Evolutionary conservation across 2,888 invertebrate species (phyloP), one percentile per base, ranked within the genome.

Genomic region (Homarus gammarus): DNA sequence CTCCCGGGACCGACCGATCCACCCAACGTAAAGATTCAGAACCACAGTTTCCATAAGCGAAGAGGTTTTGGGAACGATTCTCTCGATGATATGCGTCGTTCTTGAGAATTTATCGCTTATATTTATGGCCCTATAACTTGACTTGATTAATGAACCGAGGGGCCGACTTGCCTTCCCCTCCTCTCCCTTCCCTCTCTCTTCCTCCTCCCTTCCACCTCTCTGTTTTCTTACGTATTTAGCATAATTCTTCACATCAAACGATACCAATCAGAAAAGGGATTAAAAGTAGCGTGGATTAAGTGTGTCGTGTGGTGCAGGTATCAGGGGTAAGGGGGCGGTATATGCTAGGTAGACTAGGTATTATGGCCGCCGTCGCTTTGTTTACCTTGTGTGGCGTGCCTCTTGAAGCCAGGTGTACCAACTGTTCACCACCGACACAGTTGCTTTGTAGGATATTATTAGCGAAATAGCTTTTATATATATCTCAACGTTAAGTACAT

Each of bases 101-200:
- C 87, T 82, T 75, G 75, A 87, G 75, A 75, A 82, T 82, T 81
- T 81, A 87, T 87, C 87, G 73, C 79, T 87, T 81, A 75, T 87
- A 87, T 87, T 87, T 87, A 87, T 87, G 87, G 44, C 87, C 82
- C 87, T 64, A 87, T 87, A 87, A 87, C 87, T 87, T 87, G 87
- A 87, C 61, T 82, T 87, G 87, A 87, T 87, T 82, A 82, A 87
- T 87, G 87, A 82, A 87, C 61, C 75, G 78, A 44, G 70, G 70
- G 12, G 68, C 40, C 31, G 51, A 15, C 33, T 38, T 27, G 22
- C 78, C 27, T 36, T 70, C 70, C 70, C 70, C 61, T 44, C 68
- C 27, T n/a, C 84, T n/a, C 22, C 56, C 72, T 38, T 38, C 79
- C 61, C 38, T n/a, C 61, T 33, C 56, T 36, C 38, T 31, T 3